Evolutionary conservation across 2,113 vertebrate genomes (phyloP).

Genomic region (Copsychus sechellarum): DNA sequence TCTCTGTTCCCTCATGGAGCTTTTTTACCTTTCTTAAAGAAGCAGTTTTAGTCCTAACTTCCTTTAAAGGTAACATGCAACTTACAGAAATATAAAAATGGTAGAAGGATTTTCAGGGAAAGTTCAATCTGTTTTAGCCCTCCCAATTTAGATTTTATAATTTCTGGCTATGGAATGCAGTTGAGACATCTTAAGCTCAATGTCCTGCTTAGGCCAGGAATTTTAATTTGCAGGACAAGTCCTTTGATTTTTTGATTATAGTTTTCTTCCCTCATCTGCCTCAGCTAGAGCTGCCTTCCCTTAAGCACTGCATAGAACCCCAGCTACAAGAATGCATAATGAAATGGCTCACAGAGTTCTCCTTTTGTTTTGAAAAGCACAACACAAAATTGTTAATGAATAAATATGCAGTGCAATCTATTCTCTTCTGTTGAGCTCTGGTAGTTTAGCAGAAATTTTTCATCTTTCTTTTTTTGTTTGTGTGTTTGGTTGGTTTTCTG

Average conservation of each 20-base stretch:
- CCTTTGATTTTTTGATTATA: conserved; percentile 40
- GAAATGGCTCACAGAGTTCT: not conserved
- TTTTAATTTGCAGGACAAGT: conserved; percentile 42
- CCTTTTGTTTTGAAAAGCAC: not conserved
- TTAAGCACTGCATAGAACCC: conserved; percentile 14
- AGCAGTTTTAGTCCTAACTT: not conserved
- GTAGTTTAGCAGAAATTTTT: not conserved
- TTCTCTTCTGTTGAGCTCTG: not conserved
- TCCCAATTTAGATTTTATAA: conserved; percentile 55
- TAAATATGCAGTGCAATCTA: not conserved
- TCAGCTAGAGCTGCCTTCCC: conserved; percentile 37
- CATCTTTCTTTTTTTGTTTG: not conserved
- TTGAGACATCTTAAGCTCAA: conserved; percentile 46
- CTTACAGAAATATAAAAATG: not conserved
- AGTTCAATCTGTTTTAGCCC: not conserved
- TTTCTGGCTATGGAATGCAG: conserved; percentile 49
- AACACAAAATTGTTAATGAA: not conserved
- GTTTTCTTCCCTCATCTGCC: not conserved
- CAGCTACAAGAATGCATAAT: not conserved
- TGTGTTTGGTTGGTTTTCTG: not conserved
- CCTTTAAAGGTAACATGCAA: not conserved
- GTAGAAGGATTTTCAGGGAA: not conserved
- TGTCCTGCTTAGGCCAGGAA: conserved; percentile 24
- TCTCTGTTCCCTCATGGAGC: not conserved
- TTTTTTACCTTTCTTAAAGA: not conserved